Evolutionary conservation across 2,888 invertebrate species (phyloP), one percentile per base, ranked within the genome.

Genomic region (Linnaemya vulpina): DNA sequence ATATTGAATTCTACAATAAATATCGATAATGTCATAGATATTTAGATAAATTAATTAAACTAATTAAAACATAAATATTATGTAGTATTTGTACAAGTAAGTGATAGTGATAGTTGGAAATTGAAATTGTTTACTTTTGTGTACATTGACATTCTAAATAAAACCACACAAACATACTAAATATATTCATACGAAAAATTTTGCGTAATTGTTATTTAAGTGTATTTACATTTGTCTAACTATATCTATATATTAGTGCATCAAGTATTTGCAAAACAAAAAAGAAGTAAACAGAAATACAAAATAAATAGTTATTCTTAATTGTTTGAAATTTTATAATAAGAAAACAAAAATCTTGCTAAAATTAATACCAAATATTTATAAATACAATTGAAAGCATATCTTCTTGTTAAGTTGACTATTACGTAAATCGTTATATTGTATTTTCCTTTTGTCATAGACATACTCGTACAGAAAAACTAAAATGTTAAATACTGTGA

Each of bases 351-450:
- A 55, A 55, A 30, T 53, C 13, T 75, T 51, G 1, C 11, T 51
- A 15, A 70, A 17, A 70, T 10, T 35, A 49, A 43, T 25, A 65
- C 22, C 17, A 58, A 65, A 67, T 62, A 75, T 53, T 46, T 46
- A 55, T 35, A 75, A 13, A 65, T 17, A 63, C 20, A 76, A 40
- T 46, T 25, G 20, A 76, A 77, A 73, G 71, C 83, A 83, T 83
- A 83, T 83, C 83, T 20, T 30, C 30, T 73, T 77, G 67, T 77
- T 73, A 65, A 67, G 70, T 63, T 81, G 25, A 51, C 49, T 51
- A 25, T n/a, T 22, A 30, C 30, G 30, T 30, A 22, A 58, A 51
- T 68, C 49, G 17, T 71, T 60, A 60, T 46, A 30, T 30, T 17
- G 25, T 62, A 11, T 30, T 65, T 49, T 17, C n/a, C 35, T 60